These are phyloP conservation scores for Watsonalla cultraria DNA, from an alignment of 2,888 invertebrate species.

Conservation along the genomic window DNA sequence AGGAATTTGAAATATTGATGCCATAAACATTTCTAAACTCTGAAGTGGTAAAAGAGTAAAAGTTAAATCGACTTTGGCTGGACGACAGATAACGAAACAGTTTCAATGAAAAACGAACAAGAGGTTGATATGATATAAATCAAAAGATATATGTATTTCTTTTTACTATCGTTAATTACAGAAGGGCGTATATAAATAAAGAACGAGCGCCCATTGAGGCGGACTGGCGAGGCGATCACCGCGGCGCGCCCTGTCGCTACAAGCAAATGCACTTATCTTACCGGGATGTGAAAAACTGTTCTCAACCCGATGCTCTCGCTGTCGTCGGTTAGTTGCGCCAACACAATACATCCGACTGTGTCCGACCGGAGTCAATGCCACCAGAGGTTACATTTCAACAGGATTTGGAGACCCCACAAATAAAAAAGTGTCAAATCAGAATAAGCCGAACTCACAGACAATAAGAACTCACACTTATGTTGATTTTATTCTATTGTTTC, in stretches of 20 bases:
- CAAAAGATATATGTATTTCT: constrained; percentile 63
- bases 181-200: constrained; percentile 74
- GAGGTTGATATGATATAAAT: constrained; percentile 58
- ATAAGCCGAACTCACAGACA: constrained; percentile 53
- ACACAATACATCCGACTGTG: constrained; percentile 48
- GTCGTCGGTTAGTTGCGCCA: constrained; percentile 69
- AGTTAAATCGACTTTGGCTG: constrained; percentile 13
- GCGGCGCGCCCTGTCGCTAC: constrained; percentile 71
- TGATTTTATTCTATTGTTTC: constrained; percentile 45
- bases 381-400: constrained; percentile 56
- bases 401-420: constrained; percentile 57
- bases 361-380: constrained; percentile 58
- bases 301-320: constrained; percentile 60
- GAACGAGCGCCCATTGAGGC: constrained; percentile 65
- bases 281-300: constrained; percentile 73
- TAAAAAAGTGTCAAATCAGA: constrained; percentile 51
- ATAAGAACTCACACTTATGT: constrained; percentile 49
- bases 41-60: constrained; percentile 9
- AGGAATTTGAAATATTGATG: no score
- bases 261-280: constrained; percentile 79
- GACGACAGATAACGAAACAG: constrained; percentile 32
- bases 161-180: constrained; percentile 74
- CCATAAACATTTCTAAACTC: background rate
- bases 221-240: constrained; percentile 59
- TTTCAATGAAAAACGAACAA: constrained; percentile 40